These are phyloP conservation scores for Microctenopoma lineatum DNA, from an alignment of 2,797 vertebrate genomes.

Conservation along the genomic window DNA sequence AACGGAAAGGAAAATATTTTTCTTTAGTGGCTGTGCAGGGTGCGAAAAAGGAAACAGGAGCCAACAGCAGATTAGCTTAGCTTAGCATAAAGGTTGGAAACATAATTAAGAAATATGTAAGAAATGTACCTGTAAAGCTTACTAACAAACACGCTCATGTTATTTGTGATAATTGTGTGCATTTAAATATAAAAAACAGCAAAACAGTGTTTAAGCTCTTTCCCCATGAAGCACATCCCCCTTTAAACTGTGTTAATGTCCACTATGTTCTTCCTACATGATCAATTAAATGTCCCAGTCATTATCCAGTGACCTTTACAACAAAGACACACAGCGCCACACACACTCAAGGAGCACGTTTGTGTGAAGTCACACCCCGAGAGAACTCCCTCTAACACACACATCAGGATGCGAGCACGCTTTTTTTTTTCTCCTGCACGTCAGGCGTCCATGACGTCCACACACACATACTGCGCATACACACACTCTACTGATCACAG, in stretches of 20 bases:
- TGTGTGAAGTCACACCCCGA: constrained; percentile 19
- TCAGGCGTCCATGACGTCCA: constrained; percentile 54
- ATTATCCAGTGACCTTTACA: not conserved
- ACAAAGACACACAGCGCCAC: constrained; percentile 1
- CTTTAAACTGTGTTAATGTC: not conserved
- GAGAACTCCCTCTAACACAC: constrained; percentile 37
- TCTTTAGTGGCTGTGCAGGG: not conserved
- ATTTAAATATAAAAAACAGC: too few relatives aligned
- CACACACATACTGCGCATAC: constrained; percentile 4
- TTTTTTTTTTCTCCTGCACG: constrained; percentile 45
- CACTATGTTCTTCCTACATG: not conserved
- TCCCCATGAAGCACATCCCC: not conserved
- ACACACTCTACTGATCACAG: constrained; percentile 8
- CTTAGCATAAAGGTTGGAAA: too few relatives aligned
- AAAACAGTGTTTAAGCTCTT: not conserved
- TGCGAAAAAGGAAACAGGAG: too few relatives aligned
- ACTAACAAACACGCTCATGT: too few relatives aligned
- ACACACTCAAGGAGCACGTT: constrained; percentile 4
- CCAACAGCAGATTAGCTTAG: not conserved
- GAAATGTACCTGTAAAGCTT: too few relatives aligned
- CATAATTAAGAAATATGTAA: too few relatives aligned
- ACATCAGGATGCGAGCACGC: constrained; percentile 44
- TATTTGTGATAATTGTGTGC: too few relatives aligned
- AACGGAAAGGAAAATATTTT: too few relatives aligned
- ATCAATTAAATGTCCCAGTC: constrained; percentile 1